These are phyloP conservation scores for Pyrgilauda ruficollis DNA, from an alignment of 2,113 vertebrate species.

Conservation along the genomic window DNA sequence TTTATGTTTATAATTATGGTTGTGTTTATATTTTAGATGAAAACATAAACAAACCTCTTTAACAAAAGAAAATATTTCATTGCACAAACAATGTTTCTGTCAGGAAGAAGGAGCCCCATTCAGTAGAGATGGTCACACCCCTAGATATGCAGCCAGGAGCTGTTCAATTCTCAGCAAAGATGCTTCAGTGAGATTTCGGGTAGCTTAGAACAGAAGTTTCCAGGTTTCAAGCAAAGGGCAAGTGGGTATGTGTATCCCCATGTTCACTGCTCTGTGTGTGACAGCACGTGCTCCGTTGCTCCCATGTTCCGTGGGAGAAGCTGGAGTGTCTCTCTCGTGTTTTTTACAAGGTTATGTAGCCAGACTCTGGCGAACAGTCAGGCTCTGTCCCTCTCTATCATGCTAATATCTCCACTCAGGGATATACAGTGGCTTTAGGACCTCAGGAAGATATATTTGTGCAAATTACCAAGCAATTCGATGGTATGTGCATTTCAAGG, in stretches of 20 bases:
- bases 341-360: neutral
- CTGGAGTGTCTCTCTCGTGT: neutral
- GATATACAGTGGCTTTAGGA: neutral
- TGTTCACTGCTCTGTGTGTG: neutral
- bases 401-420: neutral
- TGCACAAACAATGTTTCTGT: neutral
- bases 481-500: constrained; percentile 37
- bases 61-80: neutral
- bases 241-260: neutral
- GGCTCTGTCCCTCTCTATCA: neutral
- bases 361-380: neutral
- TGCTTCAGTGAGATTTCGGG: neutral
- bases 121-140: neutral
- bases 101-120: neutral
- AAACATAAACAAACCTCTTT: neutral
- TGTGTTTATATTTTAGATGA: neutral
- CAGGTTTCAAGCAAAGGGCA: neutral
- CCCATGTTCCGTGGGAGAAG: neutral
- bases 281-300: neutral
- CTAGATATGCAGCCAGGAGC: neutral
- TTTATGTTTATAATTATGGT: neutral
- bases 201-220: neutral
- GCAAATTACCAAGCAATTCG: neutral
- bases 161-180: neutral
- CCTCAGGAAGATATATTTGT: constrained; percentile 5